Evolutionary conservation across 2,888 invertebrate genomes (phyloP).

Genomic region (Agriopis marginaria): DNA sequence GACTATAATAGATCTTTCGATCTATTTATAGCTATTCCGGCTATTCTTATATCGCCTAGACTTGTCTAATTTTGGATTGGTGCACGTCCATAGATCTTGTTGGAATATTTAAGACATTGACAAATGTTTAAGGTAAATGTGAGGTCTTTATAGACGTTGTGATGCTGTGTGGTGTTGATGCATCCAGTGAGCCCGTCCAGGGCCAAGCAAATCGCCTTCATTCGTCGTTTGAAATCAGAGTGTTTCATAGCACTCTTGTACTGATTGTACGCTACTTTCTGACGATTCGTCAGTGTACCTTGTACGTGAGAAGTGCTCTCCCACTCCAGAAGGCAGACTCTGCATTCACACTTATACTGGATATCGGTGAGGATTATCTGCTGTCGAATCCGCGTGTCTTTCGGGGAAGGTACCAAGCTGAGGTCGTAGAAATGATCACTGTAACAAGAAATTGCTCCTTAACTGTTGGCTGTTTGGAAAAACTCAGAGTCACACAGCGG

Average conservation of each 20-base stretch:
- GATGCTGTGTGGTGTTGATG: conserved; percentile 12
- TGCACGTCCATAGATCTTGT: neutral
- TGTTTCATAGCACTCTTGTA: neutral
- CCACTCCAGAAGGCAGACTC: conserved; percentile 28
- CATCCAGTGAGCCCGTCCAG: neutral
- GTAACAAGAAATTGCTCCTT: conserved; percentile 14
- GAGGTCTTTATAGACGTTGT: neutral
- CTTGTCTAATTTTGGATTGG: neutral
- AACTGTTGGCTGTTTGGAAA: too few relatives aligned
- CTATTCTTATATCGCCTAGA: too few relatives aligned
- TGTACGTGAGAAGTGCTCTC: neutral
- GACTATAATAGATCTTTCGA: too few relatives aligned
- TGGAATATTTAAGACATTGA: neutral
- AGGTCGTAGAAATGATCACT: conserved; percentile 35
- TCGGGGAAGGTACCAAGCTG: neutral
- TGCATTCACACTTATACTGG: conserved; percentile 18
- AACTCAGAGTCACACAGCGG: too few relatives aligned
- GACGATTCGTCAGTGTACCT: conserved; percentile 1
- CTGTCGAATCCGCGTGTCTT: neutral
- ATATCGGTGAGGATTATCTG: neutral
- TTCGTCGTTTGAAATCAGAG: neutral
- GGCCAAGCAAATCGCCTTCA: neutral
- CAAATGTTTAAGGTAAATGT: neutral
- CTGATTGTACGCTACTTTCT: neutral
- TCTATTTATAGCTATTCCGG: too few relatives aligned